phyloP scores from a whole-genome alignment of 2,888 invertebrate genomes.

The Cryptophagus acutangulus region DNA sequence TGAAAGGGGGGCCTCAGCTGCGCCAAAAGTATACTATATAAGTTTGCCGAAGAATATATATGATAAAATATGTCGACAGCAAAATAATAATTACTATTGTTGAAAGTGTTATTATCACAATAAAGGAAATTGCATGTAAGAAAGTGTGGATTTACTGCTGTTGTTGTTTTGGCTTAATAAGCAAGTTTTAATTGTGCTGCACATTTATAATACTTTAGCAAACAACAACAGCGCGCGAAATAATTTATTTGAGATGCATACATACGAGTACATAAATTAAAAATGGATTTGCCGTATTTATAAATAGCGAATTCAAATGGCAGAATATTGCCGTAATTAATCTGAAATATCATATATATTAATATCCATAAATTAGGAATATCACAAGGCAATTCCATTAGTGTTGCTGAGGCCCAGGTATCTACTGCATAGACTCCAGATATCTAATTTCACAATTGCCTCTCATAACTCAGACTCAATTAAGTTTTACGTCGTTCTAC shows the following conservation, averaged over 20 bases:
- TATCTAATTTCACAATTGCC: constrained; percentile 48
- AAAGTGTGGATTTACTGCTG: constrained; percentile 24
- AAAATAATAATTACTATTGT: constrained; percentile 22
- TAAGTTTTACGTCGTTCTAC: neutral
- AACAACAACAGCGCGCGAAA: too few relatives aligned
- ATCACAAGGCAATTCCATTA: constrained; percentile 45
- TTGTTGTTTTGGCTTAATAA: constrained; percentile 16
- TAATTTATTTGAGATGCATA: too few relatives aligned
- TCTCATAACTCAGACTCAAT: constrained; percentile 40
- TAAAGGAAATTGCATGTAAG: constrained; percentile 18
- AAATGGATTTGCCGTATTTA: too few relatives aligned
- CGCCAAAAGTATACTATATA: too few relatives aligned
- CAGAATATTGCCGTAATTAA: too few relatives aligned
- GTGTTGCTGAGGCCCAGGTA: constrained; percentile 12
- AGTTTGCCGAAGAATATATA: too few relatives aligned
- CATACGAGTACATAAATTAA: too few relatives aligned
- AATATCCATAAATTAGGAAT: constrained; percentile 47
- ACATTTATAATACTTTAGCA: too few relatives aligned
- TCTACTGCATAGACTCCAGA: constrained; percentile 21
- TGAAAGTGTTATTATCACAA: too few relatives aligned
- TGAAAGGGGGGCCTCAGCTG: too few relatives aligned
- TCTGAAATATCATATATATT: constrained; percentile 41
- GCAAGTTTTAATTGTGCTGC: constrained; percentile 2
- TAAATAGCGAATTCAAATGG: too few relatives aligned
- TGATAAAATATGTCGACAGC: constrained; percentile 5